These are phyloP conservation scores for Hedychridium roseum DNA, from an alignment of 2,888 invertebrate genomes.

Conservation along the genomic window DNA sequence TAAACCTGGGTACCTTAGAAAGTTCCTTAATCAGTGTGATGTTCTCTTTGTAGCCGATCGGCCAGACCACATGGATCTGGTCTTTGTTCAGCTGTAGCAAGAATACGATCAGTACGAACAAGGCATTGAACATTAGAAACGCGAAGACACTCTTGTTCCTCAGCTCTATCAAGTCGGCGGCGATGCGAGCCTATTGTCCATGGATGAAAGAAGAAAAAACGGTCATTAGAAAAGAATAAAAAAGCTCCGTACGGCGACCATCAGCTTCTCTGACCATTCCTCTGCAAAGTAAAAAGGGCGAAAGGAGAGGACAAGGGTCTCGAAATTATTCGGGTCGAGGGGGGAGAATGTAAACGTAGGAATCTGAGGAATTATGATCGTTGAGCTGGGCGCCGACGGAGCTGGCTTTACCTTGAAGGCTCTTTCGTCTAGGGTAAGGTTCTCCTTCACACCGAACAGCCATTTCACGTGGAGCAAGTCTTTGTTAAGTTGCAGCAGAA, in stretches of 20 bases:
- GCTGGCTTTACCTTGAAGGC: constrained; percentile 85
- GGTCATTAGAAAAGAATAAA: constrained; percentile 50
- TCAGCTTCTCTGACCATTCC: constrained; percentile 21
- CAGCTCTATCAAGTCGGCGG: constrained; percentile 90
- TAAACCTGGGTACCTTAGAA: constrained; percentile 75
- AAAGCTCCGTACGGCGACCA: constrained; percentile 41
- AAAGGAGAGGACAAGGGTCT: too few species aligned
- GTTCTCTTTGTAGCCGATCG: constrained; percentile 93
- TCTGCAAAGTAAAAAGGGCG: constrained; percentile 2
- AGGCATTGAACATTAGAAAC: constrained; percentile 99
- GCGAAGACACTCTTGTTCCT: constrained; percentile 97
- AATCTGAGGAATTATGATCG: background rate
- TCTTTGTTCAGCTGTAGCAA: constrained; percentile 99
- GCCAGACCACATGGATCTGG: constrained; percentile 97
- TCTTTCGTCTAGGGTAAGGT: constrained; percentile 89
- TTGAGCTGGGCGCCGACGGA: constrained; percentile 44
- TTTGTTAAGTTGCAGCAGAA: constrained; percentile 98
- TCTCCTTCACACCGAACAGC: constrained; percentile 94
- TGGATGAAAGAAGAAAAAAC: constrained; percentile 52
- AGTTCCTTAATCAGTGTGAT: constrained; percentile 93
- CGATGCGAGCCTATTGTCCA: constrained; percentile 82
- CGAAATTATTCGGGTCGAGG: too few species aligned
- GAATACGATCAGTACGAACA: constrained; percentile 98
- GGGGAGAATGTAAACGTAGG: background rate
- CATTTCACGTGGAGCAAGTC: constrained; percentile 95